Base-by-base conservation (phyloP, 1,140 invertebrate genomes). In the Drosophila sproati region DNA sequence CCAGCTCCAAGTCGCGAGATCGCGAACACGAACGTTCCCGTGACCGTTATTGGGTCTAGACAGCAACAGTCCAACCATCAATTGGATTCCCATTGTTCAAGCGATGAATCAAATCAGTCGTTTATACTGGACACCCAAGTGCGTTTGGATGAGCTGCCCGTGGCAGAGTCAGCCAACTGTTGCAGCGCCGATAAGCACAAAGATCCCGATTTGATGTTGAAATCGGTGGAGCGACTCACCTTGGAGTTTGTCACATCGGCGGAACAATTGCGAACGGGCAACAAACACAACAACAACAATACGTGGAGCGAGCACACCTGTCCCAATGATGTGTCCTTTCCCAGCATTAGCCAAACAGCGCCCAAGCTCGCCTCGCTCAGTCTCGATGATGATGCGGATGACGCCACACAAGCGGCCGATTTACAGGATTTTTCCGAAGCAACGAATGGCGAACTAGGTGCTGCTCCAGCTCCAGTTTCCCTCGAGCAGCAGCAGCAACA, bases 291-390 rank as follows among this genome's bases (percentile, higher is more conserved):
- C 35, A 45, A 60, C 47, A 94, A 93, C 64, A 96, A 96, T 78
- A 96, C 96, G 0, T 97, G 96, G 96, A 96, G 96, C 78, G 96
- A 96, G 69, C 95, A 96, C 78, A 94, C 94, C 7, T 95, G 94
- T 54, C 95, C 95, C 0, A 96, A 96, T 91, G 96, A 96, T 76
- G 93, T 96, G 41, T 96, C 96, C 0, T 97, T 96, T 87, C 96
- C 96, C 0, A 97, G 95, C 47, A 95, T 97, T 12, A 97, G 96
- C 66, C 94, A 95, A 20, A 96, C 95, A 37, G 95, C 95, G 0
- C 96, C 96, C 1, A 91, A 96, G 55, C 94, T 95, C 0, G 94
- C 94, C 0, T 96, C 96, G 0, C 95, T 96, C 48, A 94, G 94
- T 64, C 95, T 95, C 77, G 95, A 96, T 59, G 78, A 86, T 41